A percentile compares a stretch with the other conserved stretches of the same genome.
Evolutionary conservation across 2,797 vertebrate genomes (phyloP).

Genomic region (Mastacembelus armatus): DNA sequence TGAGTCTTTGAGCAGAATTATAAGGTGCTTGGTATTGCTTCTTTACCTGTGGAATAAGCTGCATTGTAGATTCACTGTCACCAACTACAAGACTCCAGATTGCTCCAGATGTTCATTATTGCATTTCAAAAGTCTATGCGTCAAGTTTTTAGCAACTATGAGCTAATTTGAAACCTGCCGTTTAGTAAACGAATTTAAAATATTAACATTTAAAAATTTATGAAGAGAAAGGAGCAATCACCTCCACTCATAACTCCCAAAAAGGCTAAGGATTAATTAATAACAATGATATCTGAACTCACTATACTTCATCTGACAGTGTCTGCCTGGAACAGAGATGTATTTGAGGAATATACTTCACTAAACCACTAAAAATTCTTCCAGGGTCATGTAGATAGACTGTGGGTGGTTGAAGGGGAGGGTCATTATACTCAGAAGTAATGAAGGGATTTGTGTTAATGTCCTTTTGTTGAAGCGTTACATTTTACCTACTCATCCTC

Average conservation of each 20-base stretch:
- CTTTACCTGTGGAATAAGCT: slow-evolving; percentile 34
- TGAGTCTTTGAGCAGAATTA: slow-evolving; percentile 28
- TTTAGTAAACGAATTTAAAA: too few relatives aligned
- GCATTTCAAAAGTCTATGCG: too few relatives aligned
- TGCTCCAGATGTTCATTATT: too few relatives aligned
- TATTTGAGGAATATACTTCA: slow-evolving; percentile 42
- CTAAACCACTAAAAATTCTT: slow-evolving; percentile 36
- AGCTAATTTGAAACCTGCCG: too few relatives aligned
- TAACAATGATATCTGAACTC: too few relatives aligned
- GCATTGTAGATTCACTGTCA: slow-evolving; percentile 46
- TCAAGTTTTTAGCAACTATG: too few relatives aligned
- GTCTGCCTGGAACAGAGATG: slow-evolving; percentile 41
- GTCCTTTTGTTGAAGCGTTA: slow-evolving; percentile 67
- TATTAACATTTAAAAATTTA: too few relatives aligned
- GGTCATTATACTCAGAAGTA: slow-evolving; percentile 65
- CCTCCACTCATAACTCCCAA: too few relatives aligned
- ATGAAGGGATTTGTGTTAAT: slow-evolving; percentile 70
- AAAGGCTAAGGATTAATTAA: slow-evolving; percentile 57
- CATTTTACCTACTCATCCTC: slow-evolving; percentile 65
- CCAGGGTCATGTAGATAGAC: slow-evolving; percentile 29
- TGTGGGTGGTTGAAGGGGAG: slow-evolving; percentile 7
- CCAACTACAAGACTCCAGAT: too few relatives aligned
- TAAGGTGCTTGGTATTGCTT: slow-evolving; percentile 21
- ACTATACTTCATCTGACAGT: too few relatives aligned
- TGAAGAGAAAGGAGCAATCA: too few relatives aligned